Base-by-base conservation (phyloP, 2,888 invertebrate species). In the Phaedon cochleariae region DNA sequence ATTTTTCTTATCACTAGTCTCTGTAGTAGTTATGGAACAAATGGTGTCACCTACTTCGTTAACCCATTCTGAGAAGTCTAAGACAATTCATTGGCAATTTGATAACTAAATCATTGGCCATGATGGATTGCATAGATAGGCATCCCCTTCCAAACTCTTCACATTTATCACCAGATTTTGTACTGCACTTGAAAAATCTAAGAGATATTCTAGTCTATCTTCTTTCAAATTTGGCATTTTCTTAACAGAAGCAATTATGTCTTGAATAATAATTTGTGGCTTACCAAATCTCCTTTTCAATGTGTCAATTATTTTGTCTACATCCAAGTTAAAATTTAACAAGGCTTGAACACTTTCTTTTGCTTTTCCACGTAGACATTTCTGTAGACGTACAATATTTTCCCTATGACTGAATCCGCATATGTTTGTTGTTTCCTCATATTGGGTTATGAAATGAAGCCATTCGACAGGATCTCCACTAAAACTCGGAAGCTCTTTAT, bases 251-350 rank as follows among this genome's bases (percentile, higher is more conserved):
- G 22, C 37, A 22, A 61, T 54, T n/a, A 46, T 22, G 18, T 54
- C 34, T 15, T 52, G 49, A n/a, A 61, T 54, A n/a, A 61, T 61
- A 20, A 54, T 26, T 54, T 54, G 46, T n/a, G 46, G 53, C 20
- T 48, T 46, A 7, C 54, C 61, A 45, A 61, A 61, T 18, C 37
- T 15, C 31, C 41, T 52, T 46, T 22, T 18, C 15, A n/a, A 53
- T 1, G 7, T 20, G 34, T 3, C 22, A 34, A 1, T 52, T 41
- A 18, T 54, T 46, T 61, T 53, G 7, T 61, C 26, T 5, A 31
- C 31, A 18, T 53, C 45, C 2, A 18, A 10, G 46, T 46, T 54
- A 29, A 46, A 54, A 12, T 12, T 46, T 12, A 61, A 12, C 26
- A 54, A 18, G 2, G 53, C 54, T 21, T 34, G 41, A 7, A 61